Conservation (phyloP, 2,113 vertebrate genomes). For the Trochalopteron elliotii region DNA sequence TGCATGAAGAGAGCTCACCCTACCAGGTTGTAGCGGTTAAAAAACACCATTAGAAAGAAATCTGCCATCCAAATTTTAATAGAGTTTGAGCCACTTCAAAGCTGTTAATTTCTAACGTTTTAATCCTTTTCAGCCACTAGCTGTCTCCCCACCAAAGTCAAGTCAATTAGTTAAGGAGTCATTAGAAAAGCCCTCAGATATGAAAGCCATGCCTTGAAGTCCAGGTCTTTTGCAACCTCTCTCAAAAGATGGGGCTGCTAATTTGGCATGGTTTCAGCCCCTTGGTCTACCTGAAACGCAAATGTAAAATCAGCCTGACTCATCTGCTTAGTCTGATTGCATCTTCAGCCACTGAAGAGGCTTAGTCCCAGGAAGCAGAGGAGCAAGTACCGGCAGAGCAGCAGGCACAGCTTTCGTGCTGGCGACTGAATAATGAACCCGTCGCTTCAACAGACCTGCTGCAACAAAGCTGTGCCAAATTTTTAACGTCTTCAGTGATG, state of each 20-base stretch:
- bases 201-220: constrained; percentile 47
- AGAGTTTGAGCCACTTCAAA: constrained; percentile 73
- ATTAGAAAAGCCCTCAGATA: constrained; percentile 63
- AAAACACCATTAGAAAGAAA: constrained; percentile 61
- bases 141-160: constrained; percentile 49
- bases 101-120: constrained; percentile 53
- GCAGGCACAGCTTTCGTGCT: neutral
- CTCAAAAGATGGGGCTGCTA: neutral
- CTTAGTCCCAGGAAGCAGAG: neutral
- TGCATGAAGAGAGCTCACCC: constrained; percentile 8
- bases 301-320: neutral
- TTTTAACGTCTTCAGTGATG: neutral
- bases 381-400: neutral
- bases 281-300: neutral
- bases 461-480: neutral
- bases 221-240: neutral
- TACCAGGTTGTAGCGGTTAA: constrained; percentile 57
- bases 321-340: neutral
- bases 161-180: constrained; percentile 72
- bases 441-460: neutral
- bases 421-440: neutral
- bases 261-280: neutral
- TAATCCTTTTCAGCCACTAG: constrained; percentile 70
- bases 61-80: constrained; percentile 59
- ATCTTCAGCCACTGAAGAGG: neutral